A percentile compares a stretch with the other conserved stretches of the same genome.
These are phyloP conservation scores for Sebastes nivosus DNA, from an alignment of 2,797 vertebrate genomes.

Conservation along the genomic window DNA sequence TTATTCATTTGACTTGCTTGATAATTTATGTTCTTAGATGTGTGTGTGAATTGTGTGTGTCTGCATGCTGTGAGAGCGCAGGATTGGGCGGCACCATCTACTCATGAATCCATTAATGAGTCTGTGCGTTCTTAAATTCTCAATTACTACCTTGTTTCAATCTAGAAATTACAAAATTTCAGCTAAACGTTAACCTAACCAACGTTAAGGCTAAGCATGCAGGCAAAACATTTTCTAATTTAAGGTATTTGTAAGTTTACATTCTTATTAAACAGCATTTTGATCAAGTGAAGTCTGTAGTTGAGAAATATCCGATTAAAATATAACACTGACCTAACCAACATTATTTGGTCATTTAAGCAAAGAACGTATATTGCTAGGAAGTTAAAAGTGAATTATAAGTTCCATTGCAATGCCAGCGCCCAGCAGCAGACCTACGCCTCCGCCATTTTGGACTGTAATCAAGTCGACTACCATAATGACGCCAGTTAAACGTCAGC, in stretches of 20 bases:
- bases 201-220: background rate
- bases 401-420: too few species aligned
- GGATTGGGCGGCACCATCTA: background rate
- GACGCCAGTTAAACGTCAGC: too few species aligned
- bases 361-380: too few species aligned
- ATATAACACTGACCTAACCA: too few species aligned
- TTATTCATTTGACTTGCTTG: slow-evolving; percentile 83
- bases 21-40: slow-evolving; percentile 75
- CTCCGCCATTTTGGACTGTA: too few species aligned
- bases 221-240: background rate
- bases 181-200: background rate
- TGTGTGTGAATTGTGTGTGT: slow-evolving; percentile 11
- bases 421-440: too few species aligned
- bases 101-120: background rate
- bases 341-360: too few species aligned
- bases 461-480: too few species aligned
- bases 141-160: background rate
- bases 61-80: background rate
- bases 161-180: background rate
- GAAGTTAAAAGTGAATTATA: too few species aligned
- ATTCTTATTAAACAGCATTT: background rate
- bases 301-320: background rate
- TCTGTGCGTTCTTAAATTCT: background rate
- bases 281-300: background rate
- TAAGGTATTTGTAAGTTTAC: background rate